Conservation (phyloP, 2,888 invertebrate species). For the Andrena marginata region DNA sequence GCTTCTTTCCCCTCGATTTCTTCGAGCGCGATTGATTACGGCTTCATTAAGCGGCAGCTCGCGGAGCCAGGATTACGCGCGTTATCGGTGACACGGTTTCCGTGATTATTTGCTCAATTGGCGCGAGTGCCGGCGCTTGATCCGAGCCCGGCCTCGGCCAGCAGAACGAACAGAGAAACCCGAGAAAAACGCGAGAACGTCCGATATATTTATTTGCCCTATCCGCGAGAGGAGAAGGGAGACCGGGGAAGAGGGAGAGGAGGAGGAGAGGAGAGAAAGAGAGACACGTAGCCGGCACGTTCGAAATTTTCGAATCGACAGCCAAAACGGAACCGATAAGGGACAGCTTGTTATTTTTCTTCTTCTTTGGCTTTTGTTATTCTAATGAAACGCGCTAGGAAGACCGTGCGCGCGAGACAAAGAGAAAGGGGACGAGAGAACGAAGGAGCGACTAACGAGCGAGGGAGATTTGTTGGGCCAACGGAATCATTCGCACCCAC, state of each 20-base stretch:
- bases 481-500: constrained; percentile 41
- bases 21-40: constrained; percentile 27
- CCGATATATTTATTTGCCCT: neutral
- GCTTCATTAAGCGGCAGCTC: constrained; percentile 55
- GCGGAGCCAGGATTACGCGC: constrained; percentile 52
- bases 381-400: neutral
- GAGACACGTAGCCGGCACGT: no score
- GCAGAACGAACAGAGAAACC: neutral
- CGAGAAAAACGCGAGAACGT: neutral
- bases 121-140: constrained; percentile 43
- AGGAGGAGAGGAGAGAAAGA: neutral
- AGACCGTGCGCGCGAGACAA: neutral
- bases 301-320: no score
- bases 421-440: constrained; percentile 31
- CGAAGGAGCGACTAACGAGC: constrained; percentile 20
- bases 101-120: constrained; percentile 74
- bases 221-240: neutral
- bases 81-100: constrained; percentile 61
- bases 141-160: constrained; percentile 10
- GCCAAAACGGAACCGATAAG: no score
- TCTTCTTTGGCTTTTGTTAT: constrained; percentile 19
- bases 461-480: constrained; percentile 50
- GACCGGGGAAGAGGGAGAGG: neutral
- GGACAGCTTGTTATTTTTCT: neutral
- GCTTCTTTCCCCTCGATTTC: neutral